Conservation (phyloP, 2,113 vertebrate genomes). For the Periophthalmodon schlosseri region DNA sequence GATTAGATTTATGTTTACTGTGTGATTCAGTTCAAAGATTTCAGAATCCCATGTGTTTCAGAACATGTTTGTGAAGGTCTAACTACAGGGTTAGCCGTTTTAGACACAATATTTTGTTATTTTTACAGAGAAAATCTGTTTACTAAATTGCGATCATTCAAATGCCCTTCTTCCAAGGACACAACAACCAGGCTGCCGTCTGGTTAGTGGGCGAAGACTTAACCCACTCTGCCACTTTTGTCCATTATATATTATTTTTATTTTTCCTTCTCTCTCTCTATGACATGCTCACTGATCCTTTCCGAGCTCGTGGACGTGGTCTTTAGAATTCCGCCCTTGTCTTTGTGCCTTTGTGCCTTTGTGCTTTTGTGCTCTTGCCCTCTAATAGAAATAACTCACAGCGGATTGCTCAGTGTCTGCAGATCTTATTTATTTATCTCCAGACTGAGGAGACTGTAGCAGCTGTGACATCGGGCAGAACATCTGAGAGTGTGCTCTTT, state of each 20-base stretch:
- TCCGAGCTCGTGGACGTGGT: background rate
- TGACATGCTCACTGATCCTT: background rate
- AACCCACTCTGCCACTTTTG: too few species aligned
- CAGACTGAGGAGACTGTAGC: constrained; percentile 54
- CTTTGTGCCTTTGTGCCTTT: constrained; percentile 41
- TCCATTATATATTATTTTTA: too few species aligned
- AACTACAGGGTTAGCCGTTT: constrained; percentile 11
- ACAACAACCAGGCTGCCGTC: too few species aligned
- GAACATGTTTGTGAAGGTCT: too few species aligned
- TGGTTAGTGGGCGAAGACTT: too few species aligned
- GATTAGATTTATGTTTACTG: too few species aligned
- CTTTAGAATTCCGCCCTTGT: constrained; percentile 47
- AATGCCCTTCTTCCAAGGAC: too few species aligned
- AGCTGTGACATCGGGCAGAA: constrained; percentile 31
- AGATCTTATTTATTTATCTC: constrained; percentile 50
- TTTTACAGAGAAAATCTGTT: too few species aligned
- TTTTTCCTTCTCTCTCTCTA: constrained; percentile 8
- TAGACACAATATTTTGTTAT: too few species aligned
- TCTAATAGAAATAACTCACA: constrained; percentile 44
- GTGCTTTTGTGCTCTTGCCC: constrained; percentile 35
- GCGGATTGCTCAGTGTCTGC: constrained; percentile 25
- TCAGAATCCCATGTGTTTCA: too few species aligned
- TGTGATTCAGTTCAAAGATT: too few species aligned
- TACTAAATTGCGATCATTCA: too few species aligned
- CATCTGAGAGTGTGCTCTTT: background rate